Conservation (phyloP, 2,797 vertebrate species). For the Oreochromis grahami region DNA sequence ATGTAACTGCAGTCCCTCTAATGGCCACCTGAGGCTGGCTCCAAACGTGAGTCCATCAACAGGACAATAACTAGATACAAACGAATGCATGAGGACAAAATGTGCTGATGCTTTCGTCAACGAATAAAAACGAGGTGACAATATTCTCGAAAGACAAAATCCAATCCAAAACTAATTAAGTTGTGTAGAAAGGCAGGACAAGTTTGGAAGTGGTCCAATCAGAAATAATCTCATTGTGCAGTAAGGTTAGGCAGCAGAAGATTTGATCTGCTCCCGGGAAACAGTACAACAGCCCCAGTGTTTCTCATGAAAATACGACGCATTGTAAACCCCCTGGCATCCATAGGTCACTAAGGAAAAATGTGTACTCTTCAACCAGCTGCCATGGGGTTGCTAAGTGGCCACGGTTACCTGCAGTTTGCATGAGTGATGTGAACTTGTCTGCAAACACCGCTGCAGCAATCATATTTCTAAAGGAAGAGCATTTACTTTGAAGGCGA, state of each 20-base stretch:
- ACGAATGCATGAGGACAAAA: rapidly evolving
- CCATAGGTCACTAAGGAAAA: not conserved
- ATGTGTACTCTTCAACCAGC: rapidly evolving
- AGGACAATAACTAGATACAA: not conserved
- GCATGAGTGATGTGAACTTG: not conserved
- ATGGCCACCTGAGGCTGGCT: not conserved
- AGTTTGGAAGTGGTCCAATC: not conserved
- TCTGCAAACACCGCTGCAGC: not conserved
- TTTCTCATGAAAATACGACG: not conserved
- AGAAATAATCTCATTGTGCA: not conserved
- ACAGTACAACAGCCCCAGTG: not conserved
- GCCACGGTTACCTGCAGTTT: not conserved
- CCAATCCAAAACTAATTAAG: no score
- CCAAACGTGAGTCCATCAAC: rapidly evolving
- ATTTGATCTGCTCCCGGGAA: not conserved
- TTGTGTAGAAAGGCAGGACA: no score
- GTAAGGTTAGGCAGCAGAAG: not conserved
- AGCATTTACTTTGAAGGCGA: not conserved
- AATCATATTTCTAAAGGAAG: not conserved
- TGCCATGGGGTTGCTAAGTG: rapidly evolving
- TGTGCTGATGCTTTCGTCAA: not conserved
- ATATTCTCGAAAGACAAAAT: no score
- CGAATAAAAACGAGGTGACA: no score
- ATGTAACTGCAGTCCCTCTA: not conserved
- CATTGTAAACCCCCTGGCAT: not conserved